Percentiles rank a stretch among this genome's conserved stretches.
Conservation (phyloP, 1,140 invertebrate species). For the Parasteatoda tepidariorum region DNA sequence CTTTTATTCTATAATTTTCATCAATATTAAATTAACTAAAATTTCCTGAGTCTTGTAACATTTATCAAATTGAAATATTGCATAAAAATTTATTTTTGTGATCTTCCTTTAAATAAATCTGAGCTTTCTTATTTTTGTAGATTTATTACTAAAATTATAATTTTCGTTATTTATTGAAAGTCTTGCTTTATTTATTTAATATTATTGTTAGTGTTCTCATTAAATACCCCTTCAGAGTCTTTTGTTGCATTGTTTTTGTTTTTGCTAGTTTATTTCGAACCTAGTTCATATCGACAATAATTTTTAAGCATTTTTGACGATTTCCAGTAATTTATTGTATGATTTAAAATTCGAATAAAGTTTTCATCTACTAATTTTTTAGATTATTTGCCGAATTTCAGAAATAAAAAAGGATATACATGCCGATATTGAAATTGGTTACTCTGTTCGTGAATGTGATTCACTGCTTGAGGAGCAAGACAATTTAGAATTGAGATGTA, state of each 20-base stretch:
- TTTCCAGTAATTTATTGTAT: neutral
- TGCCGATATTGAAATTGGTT: slow-evolving; percentile 28
- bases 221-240: too few relatives aligned
- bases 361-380: neutral
- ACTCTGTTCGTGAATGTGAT: slow-evolving; percentile 34
- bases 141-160: neutral
- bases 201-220: too few relatives aligned
- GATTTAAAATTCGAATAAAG: neutral
- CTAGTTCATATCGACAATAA: too few relatives aligned
- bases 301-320: neutral
- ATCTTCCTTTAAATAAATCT: neutral
- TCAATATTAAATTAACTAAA: neutral
- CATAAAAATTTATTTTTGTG: neutral
- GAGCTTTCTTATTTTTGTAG: neutral
- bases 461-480: neutral
- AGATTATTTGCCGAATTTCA: slow-evolving; percentile 1
- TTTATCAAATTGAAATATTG: neutral
- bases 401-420: slow-evolving; percentile 18
- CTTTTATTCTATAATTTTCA: too few relatives aligned
- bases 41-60: neutral
- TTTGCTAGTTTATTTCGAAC: too few relatives aligned
- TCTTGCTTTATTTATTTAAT: too few relatives aligned
- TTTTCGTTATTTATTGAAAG: too few relatives aligned
- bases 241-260: too few relatives aligned
- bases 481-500: slow-evolving; percentile 28